A percentile compares a stretch with the other conserved stretches of the same genome.
Conservation (phyloP, 2,113 vertebrate genomes). For the Vulpes ferrilata region DNA sequence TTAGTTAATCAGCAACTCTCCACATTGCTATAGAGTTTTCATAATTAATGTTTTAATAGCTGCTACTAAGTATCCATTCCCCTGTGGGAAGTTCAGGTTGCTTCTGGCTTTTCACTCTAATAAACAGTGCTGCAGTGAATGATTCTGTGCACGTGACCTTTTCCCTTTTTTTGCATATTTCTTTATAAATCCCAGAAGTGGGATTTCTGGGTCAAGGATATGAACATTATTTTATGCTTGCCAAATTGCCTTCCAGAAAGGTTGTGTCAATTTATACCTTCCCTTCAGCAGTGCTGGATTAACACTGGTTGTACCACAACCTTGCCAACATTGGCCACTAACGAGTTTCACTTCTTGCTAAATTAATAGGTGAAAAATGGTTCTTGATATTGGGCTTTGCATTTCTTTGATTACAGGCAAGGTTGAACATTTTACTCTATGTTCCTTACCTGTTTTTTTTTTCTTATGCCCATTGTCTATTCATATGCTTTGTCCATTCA, state of each 20-base stretch:
- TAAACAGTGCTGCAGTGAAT: background rate
- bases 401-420: constrained; percentile 35
- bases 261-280: constrained; percentile 18
- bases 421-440: background rate
- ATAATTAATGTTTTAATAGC: constrained; percentile 67
- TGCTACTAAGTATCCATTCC: constrained; percentile 34
- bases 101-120: constrained; percentile 40
- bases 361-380: constrained; percentile 9
- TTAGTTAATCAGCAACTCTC: constrained; percentile 44
- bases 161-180: constrained; percentile 41
- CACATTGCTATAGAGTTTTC: constrained; percentile 49
- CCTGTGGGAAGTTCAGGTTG: constrained; percentile 28
- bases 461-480: background rate
- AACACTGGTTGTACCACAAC: background rate
- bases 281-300: background rate
- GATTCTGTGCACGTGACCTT: constrained; percentile 42
- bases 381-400: constrained; percentile 35
- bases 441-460: background rate
- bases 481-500: constrained; percentile 43
- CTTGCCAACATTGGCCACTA: background rate
- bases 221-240: constrained; percentile 53
- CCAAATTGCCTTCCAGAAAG: constrained; percentile 58
- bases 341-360: constrained; percentile 20
- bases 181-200: constrained; percentile 66
- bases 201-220: constrained; percentile 66